Base-by-base conservation (phyloP, 2,888 invertebrate genomes). In the Scaptomyza flava region DNA sequence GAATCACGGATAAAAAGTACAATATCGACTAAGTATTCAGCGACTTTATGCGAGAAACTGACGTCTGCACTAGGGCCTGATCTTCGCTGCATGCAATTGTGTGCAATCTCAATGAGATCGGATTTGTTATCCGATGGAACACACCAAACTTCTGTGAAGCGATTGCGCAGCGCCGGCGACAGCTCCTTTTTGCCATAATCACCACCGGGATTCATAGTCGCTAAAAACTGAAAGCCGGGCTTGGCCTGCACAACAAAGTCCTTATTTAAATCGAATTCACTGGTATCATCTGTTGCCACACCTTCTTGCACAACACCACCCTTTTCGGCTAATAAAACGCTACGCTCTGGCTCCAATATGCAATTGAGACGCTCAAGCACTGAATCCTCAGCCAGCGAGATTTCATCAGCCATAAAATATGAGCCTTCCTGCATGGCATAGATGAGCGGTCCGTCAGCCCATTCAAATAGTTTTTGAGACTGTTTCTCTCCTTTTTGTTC, bases 161-260 rank as follows among this genome's bases (percentile, higher is more conserved):
- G 95, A 93, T 99, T 99, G 53, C 99, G 93, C 52, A 99, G 92
- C 0, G 99, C 99, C 0, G 99, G 99, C 0, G 99, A 99, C 9
- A 99, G 93, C 93, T 99, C 99, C 91, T 99, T 99, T 91, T 99
- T 99, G 3, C 99, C 99, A 91, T 97, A 99, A 93, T 99, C 99
- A 1, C 99, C 99, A 11, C 99, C 99, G 7, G 99, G 99, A 93
- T 99, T 99, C 99, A 99, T 99, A 0, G 99, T 99, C 2, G 98
- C 98, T 63, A 99, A 94, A 87, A 99, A 97, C 81, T 96, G 95
- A 90, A 99, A 99, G 9, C 94, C 94, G 6, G 94, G 91, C 60
- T 96, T 96, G 0, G 95, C 94, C 43, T 96, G 93, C 3, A 95
- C 93, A 33, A 94, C 93, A 51, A 94, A 93, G 31, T 94, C 93